Evolutionary conservation across 2,888 invertebrate genomes (phyloP).

Genomic region (Leptura quadrifasciata): DNA sequence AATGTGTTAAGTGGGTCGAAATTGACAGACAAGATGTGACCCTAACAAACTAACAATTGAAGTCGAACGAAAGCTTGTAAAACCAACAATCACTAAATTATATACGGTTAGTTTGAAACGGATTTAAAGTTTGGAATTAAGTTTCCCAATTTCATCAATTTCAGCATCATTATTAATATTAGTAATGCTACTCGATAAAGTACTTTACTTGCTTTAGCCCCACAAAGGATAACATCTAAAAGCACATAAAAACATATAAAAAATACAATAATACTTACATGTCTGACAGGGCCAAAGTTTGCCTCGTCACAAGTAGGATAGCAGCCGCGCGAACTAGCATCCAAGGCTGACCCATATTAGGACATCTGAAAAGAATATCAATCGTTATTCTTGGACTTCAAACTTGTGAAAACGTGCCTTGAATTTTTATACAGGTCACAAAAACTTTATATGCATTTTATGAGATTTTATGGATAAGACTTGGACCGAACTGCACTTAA

Average conservation of each 20-base stretch:
- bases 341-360: constrained; percentile 94
- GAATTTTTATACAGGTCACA: neutral
- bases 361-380: constrained; percentile 82
- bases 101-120: no score
- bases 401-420: neutral
- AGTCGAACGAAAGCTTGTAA: no score
- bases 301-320: constrained; percentile 77
- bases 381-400: neutral
- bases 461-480: neutral
- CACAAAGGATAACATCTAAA: neutral
- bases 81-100: no score
- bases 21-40: no score
- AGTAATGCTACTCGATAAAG: no score
- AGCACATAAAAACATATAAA: neutral
- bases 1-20: no score
- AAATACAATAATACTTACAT: constrained; percentile 64
- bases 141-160: no score
- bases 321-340: constrained; percentile 84
- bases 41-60: no score
- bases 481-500: neutral
- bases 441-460: constrained; percentile 5
- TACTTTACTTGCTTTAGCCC: neutral
- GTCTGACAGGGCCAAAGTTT: constrained; percentile 70
- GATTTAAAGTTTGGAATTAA: no score
- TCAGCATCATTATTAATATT: no score